These are phyloP conservation scores for Chymomyza amoena DNA, from an alignment of 2,888 invertebrate species.

Conservation along the genomic window DNA sequence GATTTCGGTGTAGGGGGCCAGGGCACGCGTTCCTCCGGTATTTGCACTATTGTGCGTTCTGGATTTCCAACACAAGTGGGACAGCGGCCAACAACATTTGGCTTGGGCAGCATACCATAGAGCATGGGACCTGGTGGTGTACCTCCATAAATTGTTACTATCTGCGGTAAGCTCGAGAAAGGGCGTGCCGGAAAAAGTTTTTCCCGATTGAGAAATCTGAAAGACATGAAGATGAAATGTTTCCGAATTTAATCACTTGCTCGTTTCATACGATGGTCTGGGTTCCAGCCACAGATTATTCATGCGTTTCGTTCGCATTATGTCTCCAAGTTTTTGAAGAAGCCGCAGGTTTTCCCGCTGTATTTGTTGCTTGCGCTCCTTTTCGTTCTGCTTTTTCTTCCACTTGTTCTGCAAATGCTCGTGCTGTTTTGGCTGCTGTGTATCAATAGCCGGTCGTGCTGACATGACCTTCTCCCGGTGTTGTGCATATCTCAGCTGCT, in stretches of 20 bases:
- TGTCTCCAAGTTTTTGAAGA: conserved; percentile 83
- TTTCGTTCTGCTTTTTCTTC: conserved; percentile 85
- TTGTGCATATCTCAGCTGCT: conserved; percentile 84
- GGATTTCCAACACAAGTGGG: conserved; percentile 75
- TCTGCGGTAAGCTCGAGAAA: conserved; percentile 61
- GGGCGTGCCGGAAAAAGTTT: conserved; percentile 74
- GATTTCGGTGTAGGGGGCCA: conserved; percentile 75
- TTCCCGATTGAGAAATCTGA: conserved; percentile 76
- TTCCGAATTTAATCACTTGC: neutral
- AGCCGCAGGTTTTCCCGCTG: conserved; percentile 85
- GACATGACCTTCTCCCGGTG: conserved; percentile 84
- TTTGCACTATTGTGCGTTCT: conserved; percentile 68
- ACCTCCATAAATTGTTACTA: conserved; percentile 62
- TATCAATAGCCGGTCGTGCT: conserved; percentile 85
- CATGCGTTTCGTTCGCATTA: conserved; percentile 84
- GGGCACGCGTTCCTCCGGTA: conserved; percentile 77
- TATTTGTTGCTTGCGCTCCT: conserved; percentile 83
- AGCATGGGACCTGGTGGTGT: conserved; percentile 55
- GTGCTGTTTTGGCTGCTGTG: conserved; percentile 82
- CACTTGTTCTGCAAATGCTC: conserved; percentile 84
- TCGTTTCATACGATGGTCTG: conserved; percentile 80
- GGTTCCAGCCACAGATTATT: conserved; percentile 85
- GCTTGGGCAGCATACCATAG: conserved; percentile 55
- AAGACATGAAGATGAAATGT: neutral
- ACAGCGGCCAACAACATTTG: conserved; percentile 60